Conservation (phyloP, 2,797 vertebrate genomes). For the Chaetodon trifasciatus region DNA sequence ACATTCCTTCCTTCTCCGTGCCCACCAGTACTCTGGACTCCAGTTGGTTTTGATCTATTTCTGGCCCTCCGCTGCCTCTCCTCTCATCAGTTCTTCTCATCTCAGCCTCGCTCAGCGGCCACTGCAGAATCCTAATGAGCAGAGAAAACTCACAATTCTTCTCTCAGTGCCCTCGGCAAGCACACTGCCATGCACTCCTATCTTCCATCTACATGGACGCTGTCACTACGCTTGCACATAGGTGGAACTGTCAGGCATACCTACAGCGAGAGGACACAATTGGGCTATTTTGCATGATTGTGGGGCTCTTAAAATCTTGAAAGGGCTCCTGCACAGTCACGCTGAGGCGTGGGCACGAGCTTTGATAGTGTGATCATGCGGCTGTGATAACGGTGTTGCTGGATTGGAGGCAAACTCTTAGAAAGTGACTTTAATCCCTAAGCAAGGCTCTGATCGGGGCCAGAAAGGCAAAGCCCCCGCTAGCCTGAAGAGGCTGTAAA, state of each 20-base stretch:
- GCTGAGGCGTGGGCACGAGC: slow-evolving; percentile 42
- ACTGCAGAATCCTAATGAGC: slow-evolving; percentile 75
- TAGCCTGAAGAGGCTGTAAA: slow-evolving; percentile 15
- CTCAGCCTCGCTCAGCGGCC: slow-evolving; percentile 50
- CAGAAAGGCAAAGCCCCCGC: slow-evolving; percentile 44
- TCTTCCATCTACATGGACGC: slow-evolving; percentile 34
- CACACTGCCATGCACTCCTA: slow-evolving; percentile 20
- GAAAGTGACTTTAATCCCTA: slow-evolving; percentile 69
- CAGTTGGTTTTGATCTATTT: slow-evolving; percentile 79
- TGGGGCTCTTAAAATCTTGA: slow-evolving; percentile 56
- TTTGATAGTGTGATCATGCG: slow-evolving; percentile 68
- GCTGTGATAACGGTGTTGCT: slow-evolving; percentile 56
- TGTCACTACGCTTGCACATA: slow-evolving; percentile 11
- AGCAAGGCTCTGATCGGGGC: slow-evolving; percentile 49
- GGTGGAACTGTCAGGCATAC: slow-evolving; percentile 25
- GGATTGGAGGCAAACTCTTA: slow-evolving; percentile 59
- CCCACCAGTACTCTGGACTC: slow-evolving; percentile 62
- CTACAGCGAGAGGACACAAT: slow-evolving; percentile 33
- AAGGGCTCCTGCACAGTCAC: slow-evolving; percentile 17
- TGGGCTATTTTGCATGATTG: slow-evolving; percentile 18
- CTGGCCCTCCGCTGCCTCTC: slow-evolving; percentile 64
- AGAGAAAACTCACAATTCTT: slow-evolving; percentile 39
- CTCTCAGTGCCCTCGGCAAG: slow-evolving; percentile 22
- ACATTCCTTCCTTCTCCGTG: slow-evolving; percentile 58
- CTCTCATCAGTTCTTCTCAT: slow-evolving; percentile 74